Base-by-base conservation (phyloP, 2,888 invertebrate species). In the Omphaloscelis lunosa region DNA sequence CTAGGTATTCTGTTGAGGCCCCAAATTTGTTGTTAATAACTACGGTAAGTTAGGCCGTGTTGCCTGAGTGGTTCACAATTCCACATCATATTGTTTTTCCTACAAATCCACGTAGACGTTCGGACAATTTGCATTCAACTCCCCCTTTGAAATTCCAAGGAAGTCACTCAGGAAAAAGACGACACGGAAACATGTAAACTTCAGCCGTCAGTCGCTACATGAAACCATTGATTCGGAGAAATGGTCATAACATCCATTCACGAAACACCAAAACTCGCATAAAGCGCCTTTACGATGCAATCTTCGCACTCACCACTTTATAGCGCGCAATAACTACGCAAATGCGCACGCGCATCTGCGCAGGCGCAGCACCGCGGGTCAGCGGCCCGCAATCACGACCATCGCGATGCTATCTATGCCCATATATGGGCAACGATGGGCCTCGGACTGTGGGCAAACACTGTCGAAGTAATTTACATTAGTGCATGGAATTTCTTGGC, bases 381-480 rank as follows among this genome's bases (percentile, higher is more conserved):
- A 86, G 70, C 77, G 81, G 70, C 82, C 87, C 77, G 75, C 81
- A 84, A 90, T 89, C 89, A 77, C 77, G 75, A 56, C 69, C 72
- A 87, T 85, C 88, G 73, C 82, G 89, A 89, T 89, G 75, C 68
- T 84, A 89, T 88, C 88, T 73, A 45, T 78, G 77, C 81, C 89
- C 87, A 79, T 84, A 87, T 70, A 86, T 84, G 86, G 85, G 58
- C 87, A 79, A 58, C 76, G 83, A 86, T 86, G 88, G 75, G 61
- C 70, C 68, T 70, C 65, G 74, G 79, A 77, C 85, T 79, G 82
- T 84, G 79, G 82, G 62, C 86, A 83, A 81, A 87, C 84, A 72
- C 80, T 75, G 79, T 77, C 80, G 48, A 78, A 77, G 86, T 86
- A 75, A 85, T 88, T 88, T 87, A 85, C 85, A 88, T 88, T 78